Evolutionary conservation across 37 sponge, comb jelly and placozoan species (phyloP), one percentile per base, ranked within the genome.

Genomic region (Chondrilla cf. caribensis): DNA sequence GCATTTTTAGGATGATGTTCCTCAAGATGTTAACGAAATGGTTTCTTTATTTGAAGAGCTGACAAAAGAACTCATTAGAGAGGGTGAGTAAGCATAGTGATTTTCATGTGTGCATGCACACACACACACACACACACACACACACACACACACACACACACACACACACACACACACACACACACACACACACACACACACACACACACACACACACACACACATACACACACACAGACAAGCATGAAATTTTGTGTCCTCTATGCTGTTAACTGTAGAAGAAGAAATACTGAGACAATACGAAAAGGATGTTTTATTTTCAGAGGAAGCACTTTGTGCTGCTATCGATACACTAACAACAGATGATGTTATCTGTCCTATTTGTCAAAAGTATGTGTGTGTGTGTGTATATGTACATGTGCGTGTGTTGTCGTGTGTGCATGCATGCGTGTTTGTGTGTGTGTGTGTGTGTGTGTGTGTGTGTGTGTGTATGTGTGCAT

Each of bases 321-420:
- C 40, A 70, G 89, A 88, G 41, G 77, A 80, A 6, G 80, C 84
- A 21, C 43, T 83, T 2, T 75, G 58, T 83, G 92, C 87, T 68
- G 91, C 88, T 38, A 81, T 89, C 33, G 85, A 84, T 18, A 62
- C 66, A 37, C 60, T 88, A 9, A 15, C 78, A 33, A 79, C 86
- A 60, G 57, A 42, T 58, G 85, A 81, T 79, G 79, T 93, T 29
- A 75, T 89, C 22, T 93, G 93, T 38, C 93, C 93, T 0, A 55
- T 93, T 24, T 93, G 93, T 78, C 85, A 87, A 55, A 86, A 87
- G 91, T 93, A 57, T 68, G 89, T 19, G 19, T 1, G 37, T 25
- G 41, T 14, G n/a, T 47, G 51, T 33, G 43, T 32, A 3, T 4
- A 32, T 58, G 58, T 32, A 3, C 25, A 3, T 51, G n/a, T 57